Evolutionary conservation across 1,140 invertebrate species (phyloP).

Genomic region (Diorhabda carinulata): DNA sequence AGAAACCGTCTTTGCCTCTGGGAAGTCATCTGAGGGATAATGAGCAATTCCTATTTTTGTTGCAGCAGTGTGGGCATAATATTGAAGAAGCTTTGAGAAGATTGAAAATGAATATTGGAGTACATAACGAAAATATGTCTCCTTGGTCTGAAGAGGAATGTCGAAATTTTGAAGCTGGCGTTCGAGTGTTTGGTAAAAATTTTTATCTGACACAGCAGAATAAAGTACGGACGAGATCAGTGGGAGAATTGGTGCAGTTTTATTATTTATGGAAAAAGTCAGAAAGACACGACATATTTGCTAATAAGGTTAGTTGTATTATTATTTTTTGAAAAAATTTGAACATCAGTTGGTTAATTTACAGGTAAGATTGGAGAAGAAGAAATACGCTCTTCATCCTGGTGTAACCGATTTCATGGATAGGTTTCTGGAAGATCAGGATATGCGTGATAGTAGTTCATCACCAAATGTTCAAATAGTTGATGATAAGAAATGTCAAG

Average conservation of each 20-base stretch:
- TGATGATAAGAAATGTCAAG: conserved; percentile 7
- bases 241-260: conserved; percentile 93
- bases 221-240: conserved; percentile 86
- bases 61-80: conserved; percentile 91
- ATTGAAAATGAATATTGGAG: conserved; percentile 71
- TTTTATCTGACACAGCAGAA: conserved; percentile 90
- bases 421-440: conserved; percentile 48
- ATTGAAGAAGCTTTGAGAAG: conserved; percentile 75
- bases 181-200: conserved; percentile 89
- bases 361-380: conserved; percentile 67
- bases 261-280: conserved; percentile 99
- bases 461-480: conserved; percentile 46
- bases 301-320: conserved; percentile 69
- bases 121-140: conserved; percentile 65
- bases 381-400: conserved; percentile 79
- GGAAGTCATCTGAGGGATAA: conserved; percentile 84
- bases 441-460: conserved; percentile 52
- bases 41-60: conserved; percentile 84
- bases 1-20: conserved; percentile 54
- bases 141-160: conserved; percentile 97
- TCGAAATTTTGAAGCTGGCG: conserved; percentile 90
- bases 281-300: conserved; percentile 88
- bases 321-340: too few species aligned
- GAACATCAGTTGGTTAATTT: neutral
- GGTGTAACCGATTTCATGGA: conserved; percentile 78